Conservation (phyloP, 2,797 vertebrate species). For the Aulostomus chinensis region DNA sequence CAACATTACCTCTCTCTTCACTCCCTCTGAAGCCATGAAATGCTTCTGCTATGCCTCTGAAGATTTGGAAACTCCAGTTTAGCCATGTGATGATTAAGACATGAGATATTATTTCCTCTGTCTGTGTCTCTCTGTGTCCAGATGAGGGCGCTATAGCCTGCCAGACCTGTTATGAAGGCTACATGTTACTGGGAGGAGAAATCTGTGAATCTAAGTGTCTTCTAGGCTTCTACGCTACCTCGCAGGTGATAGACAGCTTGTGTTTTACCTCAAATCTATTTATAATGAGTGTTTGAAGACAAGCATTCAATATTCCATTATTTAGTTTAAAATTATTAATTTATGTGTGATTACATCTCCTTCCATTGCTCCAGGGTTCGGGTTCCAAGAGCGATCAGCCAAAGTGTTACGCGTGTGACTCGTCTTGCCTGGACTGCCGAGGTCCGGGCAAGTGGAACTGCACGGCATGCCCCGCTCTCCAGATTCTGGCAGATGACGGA, state of each 20-base stretch:
- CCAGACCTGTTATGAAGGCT: constrained; percentile 85
- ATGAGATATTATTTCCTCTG: no score
- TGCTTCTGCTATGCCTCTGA: not conserved
- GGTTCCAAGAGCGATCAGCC: constrained; percentile 46
- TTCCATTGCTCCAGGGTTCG: constrained; percentile 30
- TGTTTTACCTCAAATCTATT: not conserved
- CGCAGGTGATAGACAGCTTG: constrained; percentile 65
- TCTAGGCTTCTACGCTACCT: constrained; percentile 80
- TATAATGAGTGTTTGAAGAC: constrained; percentile 1
- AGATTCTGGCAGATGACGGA: constrained; percentile 79
- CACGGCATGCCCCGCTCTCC: constrained; percentile 78
- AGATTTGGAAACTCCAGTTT: constrained; percentile 4
- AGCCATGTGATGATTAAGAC: constrained; percentile 3
- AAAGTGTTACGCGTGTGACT: constrained; percentile 82
- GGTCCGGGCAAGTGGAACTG: constrained; percentile 85
- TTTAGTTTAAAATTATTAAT: no score
- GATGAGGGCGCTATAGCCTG: constrained; percentile 79
- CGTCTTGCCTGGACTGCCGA: constrained; percentile 86
- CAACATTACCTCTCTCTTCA: no score
- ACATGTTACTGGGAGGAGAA: constrained; percentile 64
- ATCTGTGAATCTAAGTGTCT: constrained; percentile 84
- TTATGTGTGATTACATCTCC: not conserved
- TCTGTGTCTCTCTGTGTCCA: constrained; percentile 55
- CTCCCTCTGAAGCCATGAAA: not conserved
- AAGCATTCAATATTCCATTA: no score